Percentiles rank a stretch among this genome's conserved stretches.
phyloP scores from a whole-genome alignment of 2,888 invertebrate genomes.

The Hyalella azteca region DNA sequence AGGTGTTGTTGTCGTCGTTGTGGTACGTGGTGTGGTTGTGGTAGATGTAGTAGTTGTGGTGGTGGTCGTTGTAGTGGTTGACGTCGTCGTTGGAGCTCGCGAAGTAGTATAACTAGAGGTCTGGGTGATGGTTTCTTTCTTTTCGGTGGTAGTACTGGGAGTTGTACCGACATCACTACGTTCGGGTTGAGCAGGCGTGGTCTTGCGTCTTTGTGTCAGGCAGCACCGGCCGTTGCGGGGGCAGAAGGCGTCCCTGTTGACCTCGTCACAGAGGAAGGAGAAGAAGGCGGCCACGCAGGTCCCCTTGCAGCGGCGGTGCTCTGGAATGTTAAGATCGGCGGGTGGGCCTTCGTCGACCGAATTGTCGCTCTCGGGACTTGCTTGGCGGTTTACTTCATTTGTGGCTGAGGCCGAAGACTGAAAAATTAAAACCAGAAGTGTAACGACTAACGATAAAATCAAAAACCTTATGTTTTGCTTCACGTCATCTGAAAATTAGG shows the following conservation, averaged over 20 bases:
- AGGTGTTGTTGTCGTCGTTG: slow-evolving; percentile 37
- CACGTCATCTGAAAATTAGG: no score
- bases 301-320: slow-evolving; percentile 71
- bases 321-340: slow-evolving; percentile 39
- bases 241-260: slow-evolving; percentile 79
- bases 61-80: background rate
- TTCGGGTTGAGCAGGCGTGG: background rate
- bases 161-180: background rate
- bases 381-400: background rate
- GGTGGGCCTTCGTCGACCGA: background rate
- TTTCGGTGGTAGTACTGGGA: slow-evolving; percentile 6
- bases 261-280: slow-evolving; percentile 83
- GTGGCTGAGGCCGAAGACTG: background rate
- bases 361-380: slow-evolving; percentile 10
- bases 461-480: no score
- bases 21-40: background rate
- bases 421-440: background rate
- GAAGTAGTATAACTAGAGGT: background rate
- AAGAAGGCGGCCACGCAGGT: slow-evolving; percentile 84
- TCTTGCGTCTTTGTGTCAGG: slow-evolving; percentile 65
- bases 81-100: background rate
- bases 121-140: background rate
- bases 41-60: background rate
- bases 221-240: slow-evolving; percentile 81
- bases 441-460: no score